Percentiles rank a stretch among this genome's conserved stretches.
Conservation (phyloP, 2,888 invertebrate species). For the Noctua janthina region DNA sequence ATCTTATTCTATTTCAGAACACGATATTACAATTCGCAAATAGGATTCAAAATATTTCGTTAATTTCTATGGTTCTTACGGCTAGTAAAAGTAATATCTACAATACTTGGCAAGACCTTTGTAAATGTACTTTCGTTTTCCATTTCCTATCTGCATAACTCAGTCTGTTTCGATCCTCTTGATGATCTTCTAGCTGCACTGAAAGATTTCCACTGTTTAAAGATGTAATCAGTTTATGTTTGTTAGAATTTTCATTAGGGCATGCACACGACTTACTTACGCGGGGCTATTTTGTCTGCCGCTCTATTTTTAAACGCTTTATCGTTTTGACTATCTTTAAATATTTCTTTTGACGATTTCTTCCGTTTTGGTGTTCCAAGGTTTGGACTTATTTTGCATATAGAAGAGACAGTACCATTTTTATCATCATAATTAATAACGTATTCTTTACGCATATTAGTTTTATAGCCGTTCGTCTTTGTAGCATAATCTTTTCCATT, state of each 20-base stretch:
- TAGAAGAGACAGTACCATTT: conserved; percentile 86
- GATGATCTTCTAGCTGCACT: conserved; percentile 85
- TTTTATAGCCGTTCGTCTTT: conserved; percentile 69
- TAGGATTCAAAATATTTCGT: conserved; percentile 62
- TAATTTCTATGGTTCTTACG: conserved; percentile 64
- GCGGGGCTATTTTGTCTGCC: conserved; percentile 82
- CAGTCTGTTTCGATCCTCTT: conserved; percentile 77
- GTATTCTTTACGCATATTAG: conserved; percentile 81
- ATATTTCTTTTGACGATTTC: conserved; percentile 74
- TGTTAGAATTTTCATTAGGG: conserved; percentile 80
- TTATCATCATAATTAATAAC: conserved; percentile 88
- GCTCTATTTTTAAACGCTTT: conserved; percentile 76
- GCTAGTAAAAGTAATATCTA: conserved; percentile 74
- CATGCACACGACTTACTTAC: conserved; percentile 88
- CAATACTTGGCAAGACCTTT: conserved; percentile 87
- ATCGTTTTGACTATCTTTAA: conserved; percentile 77
- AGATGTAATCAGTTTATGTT: conserved; percentile 76
- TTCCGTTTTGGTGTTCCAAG: conserved; percentile 77
- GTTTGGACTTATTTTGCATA: conserved; percentile 82
- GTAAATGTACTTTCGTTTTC: conserved; percentile 79
- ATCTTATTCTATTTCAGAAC: conserved; percentile 72
- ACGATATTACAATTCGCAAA: conserved; percentile 56
- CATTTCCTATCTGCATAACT: conserved; percentile 78
- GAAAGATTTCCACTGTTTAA: conserved; percentile 85
- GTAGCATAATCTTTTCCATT: conserved; percentile 65